phyloP scores from a whole-genome alignment of 2,113 vertebrate genomes.

The Bagarius yarrelli region DNA sequence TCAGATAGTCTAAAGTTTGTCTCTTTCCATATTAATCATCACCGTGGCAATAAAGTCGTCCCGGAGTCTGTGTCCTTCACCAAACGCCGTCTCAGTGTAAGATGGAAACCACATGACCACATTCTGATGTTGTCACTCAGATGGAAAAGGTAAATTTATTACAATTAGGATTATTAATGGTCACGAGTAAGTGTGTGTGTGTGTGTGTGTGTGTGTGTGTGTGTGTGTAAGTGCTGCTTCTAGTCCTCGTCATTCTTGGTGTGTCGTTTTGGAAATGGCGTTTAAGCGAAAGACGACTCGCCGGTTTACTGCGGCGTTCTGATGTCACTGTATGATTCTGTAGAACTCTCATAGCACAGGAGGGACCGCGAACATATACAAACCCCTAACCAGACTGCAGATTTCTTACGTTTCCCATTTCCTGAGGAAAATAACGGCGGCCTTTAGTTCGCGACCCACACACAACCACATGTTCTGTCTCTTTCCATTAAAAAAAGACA shows the following conservation, averaged over 20 bases:
- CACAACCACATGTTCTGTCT: neutral
- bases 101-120: neutral
- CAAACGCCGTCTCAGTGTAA: neutral
- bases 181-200: neutral
- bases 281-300: neutral
- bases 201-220: neutral
- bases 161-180: neutral
- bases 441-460: neutral
- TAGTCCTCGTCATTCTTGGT: conserved; percentile 16
- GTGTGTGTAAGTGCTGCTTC: neutral
- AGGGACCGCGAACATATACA: neutral
- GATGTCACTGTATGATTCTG: neutral
- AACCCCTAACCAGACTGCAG: neutral
- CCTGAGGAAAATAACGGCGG: neutral
- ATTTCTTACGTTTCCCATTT: conserved; percentile 9
- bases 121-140: neutral
- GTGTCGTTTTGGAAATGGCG: conserved; percentile 3
- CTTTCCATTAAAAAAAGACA: neutral
- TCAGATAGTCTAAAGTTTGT: neutral
- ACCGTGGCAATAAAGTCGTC: neutral
- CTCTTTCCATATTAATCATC: neutral
- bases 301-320: neutral
- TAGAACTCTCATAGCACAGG: neutral
- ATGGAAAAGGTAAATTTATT: neutral
- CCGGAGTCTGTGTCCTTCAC: no score